Evolutionary conservation across 2,797 vertebrate species (phyloP).

Genomic region (Chelon auratus): DNA sequence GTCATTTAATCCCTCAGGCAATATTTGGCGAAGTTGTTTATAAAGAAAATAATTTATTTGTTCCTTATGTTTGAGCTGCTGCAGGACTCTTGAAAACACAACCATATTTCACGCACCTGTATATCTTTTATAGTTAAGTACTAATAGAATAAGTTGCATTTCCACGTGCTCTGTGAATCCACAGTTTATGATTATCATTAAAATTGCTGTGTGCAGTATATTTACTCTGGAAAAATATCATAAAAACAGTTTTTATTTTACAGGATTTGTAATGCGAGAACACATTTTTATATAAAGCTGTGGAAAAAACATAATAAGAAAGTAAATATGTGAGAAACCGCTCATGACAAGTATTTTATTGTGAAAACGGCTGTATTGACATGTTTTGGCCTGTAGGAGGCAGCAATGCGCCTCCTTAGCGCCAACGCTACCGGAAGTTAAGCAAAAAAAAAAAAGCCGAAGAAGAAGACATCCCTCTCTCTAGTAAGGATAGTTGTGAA

Average conservation of each 20-base stretch:
- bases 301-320: not conserved
- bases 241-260: too few relatives aligned
- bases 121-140: too few relatives aligned
- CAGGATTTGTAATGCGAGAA: not conserved
- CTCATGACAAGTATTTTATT: not conserved
- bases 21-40: not conserved
- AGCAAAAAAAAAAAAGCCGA: not conserved
- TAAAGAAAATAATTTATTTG: too few relatives aligned
- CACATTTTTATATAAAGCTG: not conserved
- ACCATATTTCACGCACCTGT: too few relatives aligned
- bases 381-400: constrained; percentile 19
- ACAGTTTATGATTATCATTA: too few relatives aligned
- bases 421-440: not conserved
- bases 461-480: not conserved
- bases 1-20: not conserved
- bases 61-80: too few relatives aligned
- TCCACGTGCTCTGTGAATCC: too few relatives aligned
- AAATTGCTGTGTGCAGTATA: too few relatives aligned
- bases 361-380: not conserved
- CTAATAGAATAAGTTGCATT: too few relatives aligned
- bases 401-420: constrained; percentile 1
- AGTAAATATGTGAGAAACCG: not conserved
- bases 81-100: too few relatives aligned
- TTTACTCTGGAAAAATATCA: too few relatives aligned
- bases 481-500: constrained; percentile 37